Evolutionary conservation across 2,888 invertebrate genomes (phyloP), one percentile per base, ranked within the genome.

Genomic region (Andrena camellia): DNA sequence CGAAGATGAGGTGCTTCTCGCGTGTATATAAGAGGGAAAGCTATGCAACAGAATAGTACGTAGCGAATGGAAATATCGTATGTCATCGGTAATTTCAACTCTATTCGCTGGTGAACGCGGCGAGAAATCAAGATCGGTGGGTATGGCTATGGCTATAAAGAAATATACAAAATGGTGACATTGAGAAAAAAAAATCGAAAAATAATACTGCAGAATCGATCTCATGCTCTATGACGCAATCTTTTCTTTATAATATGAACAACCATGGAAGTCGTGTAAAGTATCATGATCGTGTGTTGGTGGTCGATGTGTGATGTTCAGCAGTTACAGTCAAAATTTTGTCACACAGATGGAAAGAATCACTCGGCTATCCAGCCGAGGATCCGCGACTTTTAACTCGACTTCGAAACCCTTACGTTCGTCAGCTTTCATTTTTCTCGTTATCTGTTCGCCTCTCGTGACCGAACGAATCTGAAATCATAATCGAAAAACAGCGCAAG

Each of bases 1-100:
- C 80, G 86, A 86, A 80, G 71, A 74, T 86, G 87, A 71, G 80
- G 73, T 80, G 87, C 85, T 83, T 75, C 68, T 74, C 76, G 71
- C 81, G 88, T 87, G 80, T 84, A 66, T 66, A 68, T 52, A 68
- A 76, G 78, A 70, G 42, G 20, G 35, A 63, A 81, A 77, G 78
- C 66, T 66, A 81, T 48, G 74, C 59, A 52, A 73, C 59, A 31
- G 66, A 66, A 66, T 29, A 7, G 29, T 59, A 59, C 60, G 31
- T n/a, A 35, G 35, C 50, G 23, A 35, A 73, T 42, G 42, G 20
- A 23, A 20, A 17, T 13, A 33, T 20, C 20, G 63, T 17, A 52
- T 26, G 20, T 50, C 64, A 6, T 48, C n/a, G 31, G 52, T 59
- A 31, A 1, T 20, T 50, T 10, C 2, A 31, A 33, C 4, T 54